These are phyloP conservation scores for Triplophysa rosa DNA, from an alignment of 2,113 vertebrate genomes.

Conservation along the genomic window DNA sequence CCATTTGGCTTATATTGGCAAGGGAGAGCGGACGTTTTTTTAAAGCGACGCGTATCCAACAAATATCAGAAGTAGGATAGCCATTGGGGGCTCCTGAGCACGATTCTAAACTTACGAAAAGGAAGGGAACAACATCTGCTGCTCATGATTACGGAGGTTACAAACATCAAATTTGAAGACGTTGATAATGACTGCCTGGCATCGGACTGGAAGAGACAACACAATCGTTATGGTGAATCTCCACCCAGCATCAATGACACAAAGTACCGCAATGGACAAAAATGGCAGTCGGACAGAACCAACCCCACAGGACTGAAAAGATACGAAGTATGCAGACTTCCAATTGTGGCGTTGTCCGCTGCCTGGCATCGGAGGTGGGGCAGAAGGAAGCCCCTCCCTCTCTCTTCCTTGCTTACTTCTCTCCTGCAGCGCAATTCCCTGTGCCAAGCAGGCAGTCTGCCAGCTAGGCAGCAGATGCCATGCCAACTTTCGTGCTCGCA, in stretches of 20 bases:
- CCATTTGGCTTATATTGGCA: conserved; percentile 73
- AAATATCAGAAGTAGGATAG: conserved; percentile 42
- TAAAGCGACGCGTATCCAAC: conserved; percentile 69
- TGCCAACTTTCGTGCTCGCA: conserved; percentile 67
- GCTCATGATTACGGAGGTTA: conserved; percentile 24
- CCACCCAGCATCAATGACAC: conserved; percentile 48
- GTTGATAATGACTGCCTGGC: conserved; percentile 47
- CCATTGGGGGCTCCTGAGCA: conserved; percentile 40
- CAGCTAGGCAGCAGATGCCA: conserved; percentile 71
- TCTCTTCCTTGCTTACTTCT: conserved; percentile 56
- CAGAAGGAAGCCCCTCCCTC: conserved; percentile 71
- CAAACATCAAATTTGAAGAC: conserved; percentile 23
- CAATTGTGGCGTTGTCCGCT: conserved; percentile 64
- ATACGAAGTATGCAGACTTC: conserved; percentile 36
- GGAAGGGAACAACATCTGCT: conserved; percentile 54
- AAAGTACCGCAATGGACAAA: conserved; percentile 53
- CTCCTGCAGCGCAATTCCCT: conserved; percentile 61
- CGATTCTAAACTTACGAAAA: conserved; percentile 29
- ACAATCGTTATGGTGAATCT: not conserved
- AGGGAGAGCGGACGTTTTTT: conserved; percentile 65
- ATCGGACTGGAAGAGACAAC: conserved; percentile 37
- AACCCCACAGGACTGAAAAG: conserved; percentile 40
- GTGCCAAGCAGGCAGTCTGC: conserved; percentile 73
- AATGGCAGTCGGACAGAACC: not conserved
- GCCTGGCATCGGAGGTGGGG: conserved; percentile 59